Base-by-base conservation (phyloP, 2,888 invertebrate species). In the Chelonus formosanus region DNA sequence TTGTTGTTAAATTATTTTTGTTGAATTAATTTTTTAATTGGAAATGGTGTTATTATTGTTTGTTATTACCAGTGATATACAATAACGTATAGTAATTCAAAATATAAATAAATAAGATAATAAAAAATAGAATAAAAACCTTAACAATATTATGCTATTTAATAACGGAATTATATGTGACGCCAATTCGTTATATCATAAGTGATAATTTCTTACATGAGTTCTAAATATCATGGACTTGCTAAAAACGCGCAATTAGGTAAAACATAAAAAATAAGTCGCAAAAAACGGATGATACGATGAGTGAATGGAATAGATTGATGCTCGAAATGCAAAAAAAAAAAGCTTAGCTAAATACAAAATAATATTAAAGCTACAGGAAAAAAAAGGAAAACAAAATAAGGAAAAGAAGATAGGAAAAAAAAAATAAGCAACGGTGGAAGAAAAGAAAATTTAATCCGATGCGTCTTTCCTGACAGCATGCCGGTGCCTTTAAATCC, bases 401-500 rank as follows among this genome's bases (percentile, higher is more conserved):
- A 62, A 59, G 50, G 34, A 31, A 4, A 10, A 45, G 7, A 3
- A 45, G 45, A 10, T 20, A 40, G 36, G 7, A 6, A 34, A n/a
- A 50, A 36, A 48, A 34, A 20, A 43, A 45, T 47, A 56, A 8
- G n/a, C n/a, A 59, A 7, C 31, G 8, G 44, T 31, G 35, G n/a
- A 53, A 45, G 44, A 52, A 6, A 50, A 52, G 56, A 47, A 61
- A 20, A 55, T 63, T 67, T 43, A 58, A 66, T 70, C 52, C 60
- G 35, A 60, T 40, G 65, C 59, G 69, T 69, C 69, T 70, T 74
- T 71, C 72, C 73, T 70, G 62, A 71, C 64, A 71, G 63, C 69
- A 71, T 72, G 73, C 70, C 70, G 73, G 74, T 75, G 74, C 75
- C 74, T 74, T 75, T 71, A 69, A 74, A 69, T 69, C 63, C 68